These are phyloP conservation scores for Grapholita molesta DNA, from an alignment of 1,140 invertebrate species.

Conservation along the genomic window DNA sequence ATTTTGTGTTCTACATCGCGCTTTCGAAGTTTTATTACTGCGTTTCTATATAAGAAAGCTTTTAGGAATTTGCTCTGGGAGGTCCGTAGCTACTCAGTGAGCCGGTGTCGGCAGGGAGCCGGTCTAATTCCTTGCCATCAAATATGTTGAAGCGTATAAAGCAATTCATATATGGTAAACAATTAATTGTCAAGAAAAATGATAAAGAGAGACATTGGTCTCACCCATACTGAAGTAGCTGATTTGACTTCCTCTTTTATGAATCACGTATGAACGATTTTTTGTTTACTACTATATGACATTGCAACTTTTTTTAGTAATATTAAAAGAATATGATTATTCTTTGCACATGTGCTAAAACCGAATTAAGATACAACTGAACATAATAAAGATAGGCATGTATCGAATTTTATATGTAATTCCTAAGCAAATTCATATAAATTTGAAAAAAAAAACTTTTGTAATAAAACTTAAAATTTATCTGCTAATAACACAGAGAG, in stretches of 20 bases:
- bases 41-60: constrained; percentile 32
- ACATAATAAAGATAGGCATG: no score
- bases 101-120: constrained; percentile 59
- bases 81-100: constrained; percentile 68
- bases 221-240: constrained; percentile 65
- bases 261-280: not conserved
- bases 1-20: constrained; percentile 45
- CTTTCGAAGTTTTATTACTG: constrained; percentile 39
- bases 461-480: no score
- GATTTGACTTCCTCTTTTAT: constrained; percentile 52
- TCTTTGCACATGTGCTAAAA: no score
- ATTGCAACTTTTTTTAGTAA: no score
- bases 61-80: constrained; percentile 20
- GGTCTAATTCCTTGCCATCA: constrained; percentile 60
- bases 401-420: no score
- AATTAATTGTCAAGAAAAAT: constrained; percentile 64
- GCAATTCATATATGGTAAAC: constrained; percentile 53
- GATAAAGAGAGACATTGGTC: constrained; percentile 61
- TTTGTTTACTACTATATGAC: no score
- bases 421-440: no score
- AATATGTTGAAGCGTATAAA: constrained; percentile 52
- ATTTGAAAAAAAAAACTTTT: no score
- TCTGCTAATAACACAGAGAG: no score
- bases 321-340: no score
- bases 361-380: no score